Percentiles rank a stretch among this genome's conserved stretches.
Evolutionary conservation across 2,113 vertebrate genomes (phyloP).

Genomic region (Electrona antarctica): DNA sequence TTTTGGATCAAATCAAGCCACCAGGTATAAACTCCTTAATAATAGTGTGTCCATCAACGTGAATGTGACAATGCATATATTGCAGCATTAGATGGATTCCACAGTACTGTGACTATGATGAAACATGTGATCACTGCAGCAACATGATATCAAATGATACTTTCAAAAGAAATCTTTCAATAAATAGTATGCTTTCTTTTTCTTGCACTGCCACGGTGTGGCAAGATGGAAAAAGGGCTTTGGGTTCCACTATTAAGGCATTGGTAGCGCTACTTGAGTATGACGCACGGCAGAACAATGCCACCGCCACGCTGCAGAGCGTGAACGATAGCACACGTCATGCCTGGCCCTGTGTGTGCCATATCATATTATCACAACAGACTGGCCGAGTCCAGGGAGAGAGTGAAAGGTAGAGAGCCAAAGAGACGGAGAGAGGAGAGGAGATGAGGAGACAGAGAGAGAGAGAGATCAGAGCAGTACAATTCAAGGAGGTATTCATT

Average conservation of each 20-base stretch:
- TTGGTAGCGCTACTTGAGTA: conserved; percentile 36
- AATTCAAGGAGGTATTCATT: conserved; percentile 60
- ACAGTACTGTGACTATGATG: conserved; percentile 9
- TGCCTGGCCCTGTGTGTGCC: conserved; percentile 55
- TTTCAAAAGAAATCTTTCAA: conserved; percentile 22
- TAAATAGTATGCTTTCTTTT: conserved; percentile 14
- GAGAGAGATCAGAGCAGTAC: conserved; percentile 58
- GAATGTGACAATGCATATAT: conserved; percentile 37
- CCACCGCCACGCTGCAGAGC: conserved; percentile 45
- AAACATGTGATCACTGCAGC: conserved; percentile 20
- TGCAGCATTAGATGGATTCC: conserved; percentile 36
- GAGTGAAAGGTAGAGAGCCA: not conserved
- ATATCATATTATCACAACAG: conserved; percentile 62
- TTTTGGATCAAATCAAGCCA: conserved; percentile 56
- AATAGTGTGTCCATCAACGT: conserved; percentile 63
- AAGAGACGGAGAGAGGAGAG: conserved; percentile 5
- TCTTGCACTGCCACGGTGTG: not conserved
- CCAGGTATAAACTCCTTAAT: conserved; percentile 65
- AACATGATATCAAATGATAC: conserved; percentile 26
- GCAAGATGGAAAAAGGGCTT: not conserved
- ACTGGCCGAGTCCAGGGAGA: conserved; percentile 43
- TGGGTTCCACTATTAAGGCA: conserved; percentile 32
- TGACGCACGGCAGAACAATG: conserved; percentile 52
- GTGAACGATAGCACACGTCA: conserved; percentile 69
- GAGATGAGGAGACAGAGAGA: conserved; percentile 21